A percentile compares a stretch with the other conserved stretches of the same genome.
These are phyloP conservation scores for Holotrichia oblita DNA, from an alignment of 1,140 invertebrate genomes.

Conservation along the genomic window DNA sequence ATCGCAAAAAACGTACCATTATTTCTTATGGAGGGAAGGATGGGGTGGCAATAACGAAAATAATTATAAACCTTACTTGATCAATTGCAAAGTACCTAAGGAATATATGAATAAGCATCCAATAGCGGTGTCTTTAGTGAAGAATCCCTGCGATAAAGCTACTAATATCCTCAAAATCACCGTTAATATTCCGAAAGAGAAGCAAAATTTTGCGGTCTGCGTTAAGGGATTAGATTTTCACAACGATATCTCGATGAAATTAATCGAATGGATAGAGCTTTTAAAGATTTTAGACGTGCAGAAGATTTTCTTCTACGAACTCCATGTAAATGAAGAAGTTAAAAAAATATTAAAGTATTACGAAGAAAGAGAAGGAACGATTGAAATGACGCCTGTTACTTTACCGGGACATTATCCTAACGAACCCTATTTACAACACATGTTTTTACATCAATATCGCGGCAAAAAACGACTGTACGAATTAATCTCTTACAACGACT, in stretches of 20 bases:
- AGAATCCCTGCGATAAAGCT: slow-evolving; percentile 78
- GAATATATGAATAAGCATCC: slow-evolving; percentile 75
- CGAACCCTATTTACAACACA: slow-evolving; percentile 82
- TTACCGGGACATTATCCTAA: slow-evolving; percentile 91
- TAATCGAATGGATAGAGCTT: slow-evolving; percentile 93
- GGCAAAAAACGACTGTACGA: slow-evolving; percentile 93
- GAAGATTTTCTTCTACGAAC: slow-evolving; percentile 90
- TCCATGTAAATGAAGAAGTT: slow-evolving; percentile 91
- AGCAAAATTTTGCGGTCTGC: slow-evolving; percentile 89
- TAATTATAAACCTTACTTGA: slow-evolving; percentile 87
- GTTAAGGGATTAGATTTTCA: slow-evolving; percentile 93
- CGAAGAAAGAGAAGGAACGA: slow-evolving; percentile 65
- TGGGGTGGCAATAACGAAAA: slow-evolving; percentile 93
- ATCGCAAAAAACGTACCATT: slow-evolving; percentile 78
- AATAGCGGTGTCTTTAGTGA: slow-evolving; percentile 82
- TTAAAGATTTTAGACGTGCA: slow-evolving; percentile 85
- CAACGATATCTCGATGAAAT: slow-evolving; percentile 84
- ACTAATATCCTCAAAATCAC: slow-evolving; percentile 86
- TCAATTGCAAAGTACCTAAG: slow-evolving; percentile 84
- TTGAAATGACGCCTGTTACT: slow-evolving; percentile 85
- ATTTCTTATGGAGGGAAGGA: slow-evolving; percentile 90
- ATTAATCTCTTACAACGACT: slow-evolving; percentile 95
- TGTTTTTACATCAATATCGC: slow-evolving; percentile 86
- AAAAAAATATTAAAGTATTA: slow-evolving; percentile 87
- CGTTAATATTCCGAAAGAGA: slow-evolving; percentile 69